phyloP scores from a whole-genome alignment of 2,113 vertebrate genomes.

The Eubucco bourcierii region DNA sequence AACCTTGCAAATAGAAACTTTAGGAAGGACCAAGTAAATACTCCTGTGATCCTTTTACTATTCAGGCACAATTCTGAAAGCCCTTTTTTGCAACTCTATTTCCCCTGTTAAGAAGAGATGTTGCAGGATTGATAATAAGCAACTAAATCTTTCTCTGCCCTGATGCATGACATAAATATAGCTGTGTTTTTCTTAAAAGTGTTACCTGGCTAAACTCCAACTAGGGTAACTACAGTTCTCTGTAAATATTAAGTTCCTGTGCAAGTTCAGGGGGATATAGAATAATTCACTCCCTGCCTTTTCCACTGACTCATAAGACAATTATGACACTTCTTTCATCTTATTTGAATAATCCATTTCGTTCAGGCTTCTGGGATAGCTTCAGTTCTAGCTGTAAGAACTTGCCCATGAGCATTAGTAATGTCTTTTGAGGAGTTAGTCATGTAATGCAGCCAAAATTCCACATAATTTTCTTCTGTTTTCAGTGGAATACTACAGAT shows the following conservation, averaged over 20 bases:
- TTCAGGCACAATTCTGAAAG: neutral
- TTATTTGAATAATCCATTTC: neutral
- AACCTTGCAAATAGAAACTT: constrained; percentile 2
- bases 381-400: neutral
- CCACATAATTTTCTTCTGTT: neutral
- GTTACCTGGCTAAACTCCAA: neutral
- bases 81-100: neutral
- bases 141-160: neutral
- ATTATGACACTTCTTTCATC: neutral
- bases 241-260: neutral
- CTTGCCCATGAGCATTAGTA: neutral
- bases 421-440: neutral
- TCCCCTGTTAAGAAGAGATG: neutral
- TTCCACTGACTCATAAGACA: neutral
- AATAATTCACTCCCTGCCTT: constrained; percentile 2
- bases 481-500: neutral
- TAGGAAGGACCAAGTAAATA: neutral
- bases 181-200: neutral
- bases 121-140: neutral
- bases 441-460: neutral
- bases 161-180: neutral
- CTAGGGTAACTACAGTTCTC: neutral
- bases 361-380: neutral
- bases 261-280: neutral
- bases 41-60: neutral